These are phyloP conservation scores for Unio pictorum DNA, from an alignment of 2,888 invertebrate genomes.

Conservation along the genomic window DNA sequence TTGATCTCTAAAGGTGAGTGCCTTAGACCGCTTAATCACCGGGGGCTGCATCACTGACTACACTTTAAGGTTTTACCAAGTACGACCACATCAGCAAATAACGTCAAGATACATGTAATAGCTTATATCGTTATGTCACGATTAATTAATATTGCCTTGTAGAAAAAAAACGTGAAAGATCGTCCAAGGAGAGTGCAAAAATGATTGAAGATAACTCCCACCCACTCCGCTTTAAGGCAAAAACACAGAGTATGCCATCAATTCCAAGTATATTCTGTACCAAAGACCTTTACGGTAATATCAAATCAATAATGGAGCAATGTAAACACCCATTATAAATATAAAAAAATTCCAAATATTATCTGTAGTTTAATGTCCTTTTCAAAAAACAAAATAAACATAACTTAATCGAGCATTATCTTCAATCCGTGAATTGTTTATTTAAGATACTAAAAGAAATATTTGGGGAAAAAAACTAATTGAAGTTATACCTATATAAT, in stretches of 20 bases:
- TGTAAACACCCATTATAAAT: constrained; percentile 12
- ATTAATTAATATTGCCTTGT: not conserved
- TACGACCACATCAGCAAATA: constrained; percentile 21
- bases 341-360: constrained; percentile 4
- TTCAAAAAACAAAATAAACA: constrained; percentile 20
- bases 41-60: too few species aligned
- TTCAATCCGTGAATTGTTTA: constrained; percentile 3
- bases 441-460: constrained; percentile 12
- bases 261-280: constrained; percentile 7
- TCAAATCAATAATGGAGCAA: constrained; percentile 10
- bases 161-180: constrained; percentile 6
- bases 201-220: constrained; percentile 12
- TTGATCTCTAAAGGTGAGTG: too few species aligned
- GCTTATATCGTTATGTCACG: constrained; percentile 11
- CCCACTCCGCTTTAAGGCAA: constrained; percentile 13
- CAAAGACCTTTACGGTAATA: constrained; percentile 15
- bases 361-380: constrained; percentile 11
- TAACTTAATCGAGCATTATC: constrained; percentile 9
- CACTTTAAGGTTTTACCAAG: constrained; percentile 10
- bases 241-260: constrained; percentile 8
- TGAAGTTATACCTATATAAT: constrained; percentile 5
- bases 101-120: constrained; percentile 5
- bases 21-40: too few species aligned
- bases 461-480: constrained; percentile 14
- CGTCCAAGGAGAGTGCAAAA: constrained; percentile 18